Base-by-base conservation (phyloP, 1,140 invertebrate genomes). In the Trichonephila clavipes region DNA sequence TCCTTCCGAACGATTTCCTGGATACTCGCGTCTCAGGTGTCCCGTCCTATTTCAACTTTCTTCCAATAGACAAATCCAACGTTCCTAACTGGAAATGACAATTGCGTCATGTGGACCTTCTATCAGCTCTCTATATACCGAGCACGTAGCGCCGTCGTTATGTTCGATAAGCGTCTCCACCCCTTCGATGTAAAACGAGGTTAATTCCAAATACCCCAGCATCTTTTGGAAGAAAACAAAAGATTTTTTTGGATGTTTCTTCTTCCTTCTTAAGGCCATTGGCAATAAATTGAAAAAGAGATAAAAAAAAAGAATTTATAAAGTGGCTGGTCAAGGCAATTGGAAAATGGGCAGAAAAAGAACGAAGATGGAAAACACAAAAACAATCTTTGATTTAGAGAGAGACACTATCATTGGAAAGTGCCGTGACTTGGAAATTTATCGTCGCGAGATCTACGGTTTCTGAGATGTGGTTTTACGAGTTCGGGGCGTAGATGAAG, bases 151-250 rank as follows among this genome's bases (percentile, higher is more conserved):
- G 4, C 16, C 5, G 58, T 59, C 83, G 19, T 85, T 24, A 4
- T 34, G 10, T 85, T 24, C 58, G 83, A 59, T 85, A 85, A 85
- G 51, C 21, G 24, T 7, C 34, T 28, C 58, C 51, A 24, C 51
- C 44, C 44, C 21, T 5, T 24, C 83, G 7, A 24, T 85, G 58
- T 59, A 40, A 77, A 77, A 85, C 1, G 83, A 61, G 82, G 83
- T 28, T 51, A 24, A 21, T 51, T 24, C 28, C 14, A 16, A 77
- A 21, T 18, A 85, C 44, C 4, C 83, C 8, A 24, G n/a, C 83
- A 21, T 51, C 51, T 85, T 85, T 85, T 2, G 51, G 18, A 59
- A 85, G 10, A 61, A 85, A 85, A 85, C 83, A 85, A 85, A 85
- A 58, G 44, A n/a, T 24, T 61, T 28, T 28, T 85, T 85, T 10